phyloP scores from a whole-genome alignment of 2,797 vertebrate species.

The Anniella stebbinsi region DNA sequence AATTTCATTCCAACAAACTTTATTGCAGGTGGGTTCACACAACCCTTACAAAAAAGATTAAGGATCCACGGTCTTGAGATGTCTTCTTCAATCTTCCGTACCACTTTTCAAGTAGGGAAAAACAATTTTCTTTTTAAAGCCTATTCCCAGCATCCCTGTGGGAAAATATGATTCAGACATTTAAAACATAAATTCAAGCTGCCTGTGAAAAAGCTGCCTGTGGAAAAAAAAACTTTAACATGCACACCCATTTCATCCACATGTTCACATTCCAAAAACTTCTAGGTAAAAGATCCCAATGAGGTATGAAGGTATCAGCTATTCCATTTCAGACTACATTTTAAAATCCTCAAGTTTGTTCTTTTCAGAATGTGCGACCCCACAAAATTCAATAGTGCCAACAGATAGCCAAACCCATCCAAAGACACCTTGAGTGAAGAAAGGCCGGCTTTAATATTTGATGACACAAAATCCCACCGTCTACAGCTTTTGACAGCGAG shows the following conservation, averaged over 20 bases:
- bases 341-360: not conserved
- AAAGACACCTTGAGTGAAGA: slow-evolving; percentile 68
- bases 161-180: not conserved
- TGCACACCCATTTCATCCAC: not conserved
- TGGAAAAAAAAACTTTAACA: too few relatives aligned
- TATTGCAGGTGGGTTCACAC: not conserved
- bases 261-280: not conserved
- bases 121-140: not conserved
- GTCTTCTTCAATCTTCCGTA: not conserved
- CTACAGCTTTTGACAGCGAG: slow-evolving; percentile 57
- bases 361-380: slow-evolving; percentile 61
- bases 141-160: not conserved
- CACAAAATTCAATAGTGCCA: slow-evolving; percentile 68
- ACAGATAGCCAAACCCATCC: slow-evolving; percentile 56
- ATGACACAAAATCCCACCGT: slow-evolving; percentile 71
- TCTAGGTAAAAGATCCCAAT: not conserved
- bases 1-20: not conserved
- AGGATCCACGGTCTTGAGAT: not conserved
- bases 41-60: not conserved
- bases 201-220: too few relatives aligned
- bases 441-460: slow-evolving; percentile 64
- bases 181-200: not conserved
- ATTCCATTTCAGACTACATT: not conserved
- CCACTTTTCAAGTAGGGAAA: not conserved
- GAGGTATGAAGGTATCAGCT: not conserved